Evolutionary conservation across 2,888 invertebrate species (phyloP).

Genomic region (Nephrocerus scutellatus): DNA sequence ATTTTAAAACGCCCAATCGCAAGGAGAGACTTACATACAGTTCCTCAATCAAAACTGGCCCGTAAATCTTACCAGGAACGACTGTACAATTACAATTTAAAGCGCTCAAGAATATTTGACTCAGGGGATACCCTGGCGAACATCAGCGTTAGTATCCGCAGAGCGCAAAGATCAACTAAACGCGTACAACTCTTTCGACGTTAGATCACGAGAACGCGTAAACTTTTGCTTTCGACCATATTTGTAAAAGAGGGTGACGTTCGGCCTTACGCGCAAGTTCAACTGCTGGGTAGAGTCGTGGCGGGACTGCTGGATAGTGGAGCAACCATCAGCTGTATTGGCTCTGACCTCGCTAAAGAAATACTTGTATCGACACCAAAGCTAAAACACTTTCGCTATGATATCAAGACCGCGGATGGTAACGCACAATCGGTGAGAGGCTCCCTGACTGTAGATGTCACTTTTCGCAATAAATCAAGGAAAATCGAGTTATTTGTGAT

Average conservation of each 20-base stretch:
- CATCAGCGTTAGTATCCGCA: too few relatives aligned
- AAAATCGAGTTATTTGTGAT: too few relatives aligned
- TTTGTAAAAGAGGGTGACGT: constrained; percentile 10
- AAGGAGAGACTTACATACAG: too few relatives aligned
- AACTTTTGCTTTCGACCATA: neutral
- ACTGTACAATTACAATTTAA: too few relatives aligned
- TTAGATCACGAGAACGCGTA: neutral
- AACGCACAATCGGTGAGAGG: constrained; percentile 9
- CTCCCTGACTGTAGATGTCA: constrained; percentile 5
- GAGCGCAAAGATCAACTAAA: neutral
- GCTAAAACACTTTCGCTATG: constrained; percentile 2
- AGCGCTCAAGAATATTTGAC: too few relatives aligned
- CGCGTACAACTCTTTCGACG: constrained; percentile 8
- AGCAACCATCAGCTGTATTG: constrained; percentile 15
- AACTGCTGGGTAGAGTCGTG: neutral
- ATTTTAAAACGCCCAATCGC: too few relatives aligned
- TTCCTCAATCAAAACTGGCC: too few relatives aligned
- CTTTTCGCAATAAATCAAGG: too few relatives aligned
- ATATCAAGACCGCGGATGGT: constrained; percentile 13
- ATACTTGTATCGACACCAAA: constrained; percentile 1
- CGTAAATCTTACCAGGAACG: too few relatives aligned
- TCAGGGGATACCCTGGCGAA: too few relatives aligned
- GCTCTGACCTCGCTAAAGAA: neutral
- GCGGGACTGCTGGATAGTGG: constrained; percentile 13
- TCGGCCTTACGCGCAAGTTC: constrained; percentile 11